Percentiles rank a stretch among this genome's conserved stretches.
phyloP scores from a whole-genome alignment of 2,888 invertebrate genomes.

The Hypomecis punctinalis region DNA sequence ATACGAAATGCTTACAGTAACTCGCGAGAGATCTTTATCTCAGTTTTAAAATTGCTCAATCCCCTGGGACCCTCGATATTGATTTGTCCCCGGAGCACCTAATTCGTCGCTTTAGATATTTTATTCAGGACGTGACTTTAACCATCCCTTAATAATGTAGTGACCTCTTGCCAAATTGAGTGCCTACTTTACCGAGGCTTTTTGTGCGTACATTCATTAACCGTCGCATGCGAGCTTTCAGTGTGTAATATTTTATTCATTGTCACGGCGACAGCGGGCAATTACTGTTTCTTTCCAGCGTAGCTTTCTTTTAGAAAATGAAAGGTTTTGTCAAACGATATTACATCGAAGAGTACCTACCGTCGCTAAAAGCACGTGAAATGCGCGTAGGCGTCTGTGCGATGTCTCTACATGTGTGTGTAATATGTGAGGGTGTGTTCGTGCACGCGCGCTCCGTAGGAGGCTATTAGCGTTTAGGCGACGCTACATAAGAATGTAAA shows the following conservation, averaged over 20 bases:
- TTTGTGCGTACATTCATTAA: constrained; percentile 40
- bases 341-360: constrained; percentile 68
- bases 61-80: constrained; percentile 75
- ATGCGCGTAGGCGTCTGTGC: constrained; percentile 59
- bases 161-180: constrained; percentile 43
- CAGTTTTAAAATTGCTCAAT: constrained; percentile 83
- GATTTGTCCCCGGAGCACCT: constrained; percentile 78
- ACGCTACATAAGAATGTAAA: constrained; percentile 85
- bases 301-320: constrained; percentile 69
- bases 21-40: constrained; percentile 81
- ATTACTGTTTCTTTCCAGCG: constrained; percentile 67
- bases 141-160: constrained; percentile 54
- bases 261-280: constrained; percentile 54
- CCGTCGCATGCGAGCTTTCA: constrained; percentile 47
- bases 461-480: constrained; percentile 83
- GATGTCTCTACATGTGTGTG: constrained; percentile 38
- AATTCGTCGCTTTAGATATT: constrained; percentile 76
- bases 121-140: constrained; percentile 71
- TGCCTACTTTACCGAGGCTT: constrained; percentile 39
- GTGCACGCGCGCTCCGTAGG: constrained; percentile 69
- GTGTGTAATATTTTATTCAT: constrained; percentile 65
- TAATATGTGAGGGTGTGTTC: constrained; percentile 48
- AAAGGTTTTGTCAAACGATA: constrained; percentile 72
- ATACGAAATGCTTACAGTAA: constrained; percentile 80
- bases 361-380: constrained; percentile 76